Conservation (phyloP, 2,797 vertebrate species). For the Gephyroberyx darwinii region DNA sequence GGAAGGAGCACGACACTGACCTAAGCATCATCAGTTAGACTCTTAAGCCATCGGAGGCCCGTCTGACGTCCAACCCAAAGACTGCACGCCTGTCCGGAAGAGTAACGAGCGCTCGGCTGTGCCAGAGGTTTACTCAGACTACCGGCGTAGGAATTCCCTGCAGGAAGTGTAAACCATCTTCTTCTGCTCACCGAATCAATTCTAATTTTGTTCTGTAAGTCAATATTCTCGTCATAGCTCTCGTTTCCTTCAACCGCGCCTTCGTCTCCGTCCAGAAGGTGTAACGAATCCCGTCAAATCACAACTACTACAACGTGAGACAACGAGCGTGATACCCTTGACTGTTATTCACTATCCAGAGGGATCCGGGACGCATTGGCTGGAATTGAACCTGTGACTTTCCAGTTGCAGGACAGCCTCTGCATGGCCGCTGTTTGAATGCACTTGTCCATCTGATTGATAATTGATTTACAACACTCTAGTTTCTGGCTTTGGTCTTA, state of each 20-base stretch:
- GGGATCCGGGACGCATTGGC: neutral
- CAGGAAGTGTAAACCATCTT: conserved; percentile 61
- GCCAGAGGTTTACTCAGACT: conserved; percentile 37
- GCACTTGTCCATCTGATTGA: too few species aligned
- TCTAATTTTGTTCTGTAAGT: conserved; percentile 57
- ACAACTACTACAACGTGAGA: conserved; percentile 7
- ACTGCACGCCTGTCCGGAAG: conserved; percentile 28
- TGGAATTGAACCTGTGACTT: neutral
- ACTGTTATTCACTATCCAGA: neutral
- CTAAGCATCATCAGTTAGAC: conserved; percentile 47
- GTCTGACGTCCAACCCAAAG: conserved; percentile 33
- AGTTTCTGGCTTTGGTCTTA: too few species aligned
- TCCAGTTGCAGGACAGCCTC: neutral
- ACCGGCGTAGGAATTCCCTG: conserved; percentile 35
- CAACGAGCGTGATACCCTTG: neutral
- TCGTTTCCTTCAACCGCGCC: conserved; percentile 21
- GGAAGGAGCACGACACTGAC: conserved; percentile 24
- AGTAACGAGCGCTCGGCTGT: conserved; percentile 50
- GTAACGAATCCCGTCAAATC: conserved; percentile 44
- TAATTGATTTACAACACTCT: too few species aligned
- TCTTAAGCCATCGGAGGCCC: conserved; percentile 35
- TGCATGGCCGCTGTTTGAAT: too few species aligned
- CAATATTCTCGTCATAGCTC: conserved; percentile 44
- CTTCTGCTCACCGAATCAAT: conserved; percentile 56
- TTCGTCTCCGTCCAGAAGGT: neutral